Percentiles rank a stretch among this genome's conserved stretches.
Conservation (phyloP, 2,888 invertebrate genomes). For the Tipula confusa region DNA sequence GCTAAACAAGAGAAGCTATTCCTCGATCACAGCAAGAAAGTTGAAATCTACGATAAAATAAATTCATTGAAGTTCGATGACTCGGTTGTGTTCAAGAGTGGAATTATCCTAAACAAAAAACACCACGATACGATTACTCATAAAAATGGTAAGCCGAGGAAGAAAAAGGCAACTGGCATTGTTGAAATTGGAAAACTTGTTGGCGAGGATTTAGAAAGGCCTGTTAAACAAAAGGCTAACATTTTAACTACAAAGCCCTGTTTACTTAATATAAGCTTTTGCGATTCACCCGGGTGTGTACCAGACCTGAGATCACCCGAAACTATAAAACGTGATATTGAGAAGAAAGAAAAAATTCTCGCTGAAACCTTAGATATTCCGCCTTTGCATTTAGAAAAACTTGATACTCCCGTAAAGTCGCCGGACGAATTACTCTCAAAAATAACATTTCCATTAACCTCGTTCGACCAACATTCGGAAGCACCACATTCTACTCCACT, state of each 20-base stretch:
- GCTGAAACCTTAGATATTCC: slow-evolving; percentile 43
- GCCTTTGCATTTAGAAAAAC: slow-evolving; percentile 41
- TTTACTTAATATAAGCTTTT: slow-evolving; percentile 52
- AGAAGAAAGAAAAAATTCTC: slow-evolving; percentile 65
- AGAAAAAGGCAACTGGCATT: slow-evolving; percentile 39
- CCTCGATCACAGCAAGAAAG: slow-evolving; percentile 49
- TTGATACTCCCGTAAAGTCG: slow-evolving; percentile 35
- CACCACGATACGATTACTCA: slow-evolving; percentile 36
- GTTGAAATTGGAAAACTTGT: slow-evolving; percentile 45
- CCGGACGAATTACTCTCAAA: slow-evolving; percentile 32
- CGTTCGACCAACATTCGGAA: slow-evolving; percentile 40
- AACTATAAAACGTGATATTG: slow-evolving; percentile 65
- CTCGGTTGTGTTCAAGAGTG: slow-evolving; percentile 63
- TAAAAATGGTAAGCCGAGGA: slow-evolving; percentile 34
- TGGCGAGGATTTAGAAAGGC: slow-evolving; percentile 27
- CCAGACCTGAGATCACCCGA: slow-evolving; percentile 59
- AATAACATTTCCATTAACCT: slow-evolving; percentile 25
- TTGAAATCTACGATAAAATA: slow-evolving; percentile 66
- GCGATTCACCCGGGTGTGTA: slow-evolving; percentile 45
- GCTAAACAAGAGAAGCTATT: slow-evolving; percentile 33
- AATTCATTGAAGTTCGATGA: slow-evolving; percentile 68
- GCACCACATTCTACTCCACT: slow-evolving; percentile 42
- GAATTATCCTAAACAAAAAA: slow-evolving; percentile 42
- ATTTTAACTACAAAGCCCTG: slow-evolving; percentile 45
- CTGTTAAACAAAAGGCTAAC: not conserved